Base-by-base conservation (phyloP, 2,888 invertebrate genomes). In the Scaptodrosophila latifasciaeformis region DNA sequence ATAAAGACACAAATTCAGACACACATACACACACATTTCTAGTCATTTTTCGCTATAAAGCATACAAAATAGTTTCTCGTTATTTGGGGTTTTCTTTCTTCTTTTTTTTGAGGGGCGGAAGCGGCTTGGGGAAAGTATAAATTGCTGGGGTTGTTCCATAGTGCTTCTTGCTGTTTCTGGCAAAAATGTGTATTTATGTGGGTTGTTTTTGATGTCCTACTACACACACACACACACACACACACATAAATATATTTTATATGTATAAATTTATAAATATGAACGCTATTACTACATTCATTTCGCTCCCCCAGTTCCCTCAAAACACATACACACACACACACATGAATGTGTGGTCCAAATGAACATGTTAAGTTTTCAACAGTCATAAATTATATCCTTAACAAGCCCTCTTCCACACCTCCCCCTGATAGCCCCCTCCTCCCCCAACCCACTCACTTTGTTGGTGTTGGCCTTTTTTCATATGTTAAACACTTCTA, bases 351-450 rank as follows among this genome's bases (percentile, higher is more conserved):
- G n/a, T n/a, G n/a, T n/a, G n/a, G 77, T 65, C 71, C 60, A 72
- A 72, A 72, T 72, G 74, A 72, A 72, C 71, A 72, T 72, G 71
- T 72, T 72, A 72, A 77, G 71, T 72, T 72, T 72, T 72, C 77
- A 72, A 77, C 71, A 77, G 67, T 74, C 61, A 77, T 77, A 72
- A 72, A 72, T 72, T 74, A n/a, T n/a, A n/a, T n/a, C n/a, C n/a
- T n/a, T n/a, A n/a, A n/a, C n/a, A n/a, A n/a, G n/a, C n/a, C n/a
- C n/a, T n/a, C n/a, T n/a, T n/a, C n/a, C n/a, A n/a, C n/a, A n/a
- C n/a, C n/a, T n/a, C n/a, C n/a, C n/a, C n/a, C n/a, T n/a, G n/a
- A n/a, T n/a, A n/a, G n/a, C n/a, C n/a, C n/a, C n/a, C n/a, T n/a
- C n/a, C n/a, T n/a, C n/a, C n/a, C n/a, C n/a, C n/a, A n/a, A n/a